A percentile compares a stretch with the other conserved stretches of the same genome.
Evolutionary conservation across 2,888 invertebrate genomes (phyloP).

Genomic region (Epirrhoe alternata): DNA sequence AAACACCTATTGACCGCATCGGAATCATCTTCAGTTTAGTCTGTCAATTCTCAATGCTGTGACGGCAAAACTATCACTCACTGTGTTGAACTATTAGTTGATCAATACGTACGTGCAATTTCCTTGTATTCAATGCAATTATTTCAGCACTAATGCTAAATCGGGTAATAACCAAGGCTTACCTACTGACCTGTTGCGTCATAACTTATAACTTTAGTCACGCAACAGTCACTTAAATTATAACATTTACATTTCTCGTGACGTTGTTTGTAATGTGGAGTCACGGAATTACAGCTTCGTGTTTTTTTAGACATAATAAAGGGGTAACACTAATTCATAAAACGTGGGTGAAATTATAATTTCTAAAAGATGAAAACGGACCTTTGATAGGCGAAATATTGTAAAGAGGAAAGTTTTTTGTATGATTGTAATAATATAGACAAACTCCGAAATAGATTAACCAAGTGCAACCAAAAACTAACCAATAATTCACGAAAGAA

Average conservation of each 20-base stretch:
- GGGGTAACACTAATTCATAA: not conserved
- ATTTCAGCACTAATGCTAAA: constrained; percentile 3
- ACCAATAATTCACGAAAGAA: too few relatives aligned
- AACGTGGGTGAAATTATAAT: not conserved
- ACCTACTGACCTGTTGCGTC: constrained; percentile 55
- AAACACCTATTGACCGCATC: too few relatives aligned
- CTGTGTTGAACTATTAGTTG: too few relatives aligned
- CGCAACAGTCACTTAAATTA: constrained; percentile 44
- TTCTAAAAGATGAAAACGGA: not conserved
- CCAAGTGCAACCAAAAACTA: too few relatives aligned
- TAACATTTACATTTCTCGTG: constrained; percentile 46
- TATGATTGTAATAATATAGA: too few relatives aligned
- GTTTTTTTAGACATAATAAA: not conserved
- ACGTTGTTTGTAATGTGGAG: constrained; percentile 39
- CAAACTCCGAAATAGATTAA: too few relatives aligned
- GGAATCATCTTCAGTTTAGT: too few relatives aligned
- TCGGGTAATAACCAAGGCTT: constrained; percentile 19
- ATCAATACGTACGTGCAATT: too few relatives aligned
- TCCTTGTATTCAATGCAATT: not conserved
- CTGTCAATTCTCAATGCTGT: too few relatives aligned
- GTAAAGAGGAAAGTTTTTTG: too few relatives aligned
- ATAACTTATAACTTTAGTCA: constrained; percentile 45
- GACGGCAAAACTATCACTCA: too few relatives aligned
- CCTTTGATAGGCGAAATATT: not conserved
- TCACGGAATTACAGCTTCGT: constrained; percentile 29